Base-by-base conservation (phyloP, 1,140 invertebrate species). In the Piezodorus guildinii region DNA sequence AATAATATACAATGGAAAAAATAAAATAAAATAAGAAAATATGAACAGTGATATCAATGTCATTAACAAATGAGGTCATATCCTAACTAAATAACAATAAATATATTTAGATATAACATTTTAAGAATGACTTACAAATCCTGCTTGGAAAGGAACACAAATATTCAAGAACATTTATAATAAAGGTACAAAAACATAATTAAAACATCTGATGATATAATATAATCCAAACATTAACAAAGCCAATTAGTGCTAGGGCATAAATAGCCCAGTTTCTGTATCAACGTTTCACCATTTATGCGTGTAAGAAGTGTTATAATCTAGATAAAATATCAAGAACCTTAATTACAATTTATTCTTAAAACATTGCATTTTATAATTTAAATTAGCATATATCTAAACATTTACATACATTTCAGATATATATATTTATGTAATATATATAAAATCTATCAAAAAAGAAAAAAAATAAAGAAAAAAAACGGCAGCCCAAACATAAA, bases 371-470 rank as follows among this genome's bases (percentile, higher is more conserved):
- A 39, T 39, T 39, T 39, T 39, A 39, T 39, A 39, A 39, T 49
- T 49, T 56, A 23, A 56, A 23, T 21, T 56, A 23, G 52, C 52
- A 56, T 15, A 56, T 56, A 56, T 56, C 17, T 56, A 56, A 23
- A 23, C 23, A 56, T 56, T 25, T 25, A 56, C 21, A 49, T 49
- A 49, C 21, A 19, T 49, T 19, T n/a, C 21, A 49, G 46, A 49
- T 49, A 49, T 49, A 49, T 21, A 49, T 49, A 49, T 49, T 21
- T 23, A 56, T 56, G 6, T 39, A 39, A 56, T 56, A 56, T 56
- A n/a, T n/a, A 56, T 56, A 56, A 56, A 56, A 56, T 56, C 52
- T 56, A 56, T 56, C 23, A 56, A 56, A 27, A n/a, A n/a, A n/a
- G n/a, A n/a, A n/a, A n/a, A n/a, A n/a, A n/a, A n/a, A n/a, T n/a